Evolutionary conservation across 2,113 vertebrate species (phyloP), one percentile per base, ranked within the genome.

Genomic region (Psittacus erithacus): DNA sequence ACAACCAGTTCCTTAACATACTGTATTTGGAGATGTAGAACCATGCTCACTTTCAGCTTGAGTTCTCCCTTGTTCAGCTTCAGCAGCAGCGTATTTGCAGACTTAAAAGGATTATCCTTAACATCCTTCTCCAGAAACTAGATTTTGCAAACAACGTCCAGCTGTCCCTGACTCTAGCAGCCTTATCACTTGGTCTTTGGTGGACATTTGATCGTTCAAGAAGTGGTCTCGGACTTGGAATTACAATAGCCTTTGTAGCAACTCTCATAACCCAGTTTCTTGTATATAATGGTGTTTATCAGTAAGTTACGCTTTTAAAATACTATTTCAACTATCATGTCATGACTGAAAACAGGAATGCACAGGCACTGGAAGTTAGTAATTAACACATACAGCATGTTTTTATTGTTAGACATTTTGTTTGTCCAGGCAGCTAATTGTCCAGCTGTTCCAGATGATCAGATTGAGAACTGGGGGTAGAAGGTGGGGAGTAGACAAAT

Each of bases 181-280:
- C 98, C 55, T 93, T 98, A 28, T 98, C 98, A 2, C 73, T 98
- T 97, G 98, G 98, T 55, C 98, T 98, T 6, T 98, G 98, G 98
- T 98, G 98, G 98, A 98, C 98, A 0, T 98, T 98, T 53, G 98
- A 98, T 84, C 98, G 98, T 46, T 98, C 98, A 50, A 95, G 98
- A 91, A 98, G 98, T n/a, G 98, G 98, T 71, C 98, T 98, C 10
- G 98, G 98, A 11, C 98, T 98, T n/a, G 98, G 98, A 35, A 98
- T 98, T 95, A 98, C 98, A 55, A 97, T 98, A 82, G 98, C 98
- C 44, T 98, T 98, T 94, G 97, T 98, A 59, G 98, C 98, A 74
- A 98, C 98, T 3, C 97, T 98, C 44, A 98, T 98, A 96, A 98
- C 98, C 1, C 98, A 98, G 94, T 98, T 98, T 55, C 98, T 98